Percentiles rank a stretch among this genome's conserved stretches.
Evolutionary conservation across 2,797 vertebrate species (phyloP).

Genomic region (Takifugu ocellatus): DNA sequence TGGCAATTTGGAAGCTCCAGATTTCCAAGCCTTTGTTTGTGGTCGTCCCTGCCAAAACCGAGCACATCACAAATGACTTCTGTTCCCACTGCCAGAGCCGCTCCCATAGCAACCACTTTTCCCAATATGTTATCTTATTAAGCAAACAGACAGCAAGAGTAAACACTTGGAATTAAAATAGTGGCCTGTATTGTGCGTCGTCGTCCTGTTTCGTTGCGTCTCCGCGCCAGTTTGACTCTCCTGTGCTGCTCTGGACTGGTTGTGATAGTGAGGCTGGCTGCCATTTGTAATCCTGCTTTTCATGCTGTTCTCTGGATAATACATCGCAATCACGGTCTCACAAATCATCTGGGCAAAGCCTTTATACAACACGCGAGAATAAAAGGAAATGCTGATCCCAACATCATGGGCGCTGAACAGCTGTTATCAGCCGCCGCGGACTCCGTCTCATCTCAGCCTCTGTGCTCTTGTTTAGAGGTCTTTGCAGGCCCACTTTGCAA

Average conservation of each 20-base stretch:
- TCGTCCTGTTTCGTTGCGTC: constrained; percentile 19
- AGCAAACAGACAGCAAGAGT: constrained; percentile 20
- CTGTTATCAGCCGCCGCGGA: constrained; percentile 42
- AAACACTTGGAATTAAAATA: constrained; percentile 47
- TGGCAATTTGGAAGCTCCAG: constrained; percentile 67
- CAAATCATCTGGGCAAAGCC: constrained; percentile 54
- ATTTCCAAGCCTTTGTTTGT: constrained; percentile 60
- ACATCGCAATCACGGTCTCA: constrained; percentile 54
- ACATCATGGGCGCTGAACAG: constrained; percentile 41
- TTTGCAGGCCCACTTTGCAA: constrained; percentile 27
- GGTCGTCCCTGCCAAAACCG: constrained; percentile 40
- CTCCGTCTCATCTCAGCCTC: constrained; percentile 24
- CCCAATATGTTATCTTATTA: constrained; percentile 44
- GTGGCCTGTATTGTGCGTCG: constrained; percentile 27
- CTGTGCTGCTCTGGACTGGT: constrained; percentile 44
- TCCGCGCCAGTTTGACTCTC: constrained; percentile 47
- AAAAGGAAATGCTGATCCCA: constrained; percentile 43
- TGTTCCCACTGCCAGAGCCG: constrained; percentile 43
- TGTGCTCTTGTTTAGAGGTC: constrained; percentile 27
- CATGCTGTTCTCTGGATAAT: constrained; percentile 49
- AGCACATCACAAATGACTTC: constrained; percentile 47
- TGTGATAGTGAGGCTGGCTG: constrained; percentile 51
- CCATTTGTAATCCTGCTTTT: constrained; percentile 61
- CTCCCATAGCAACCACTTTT: constrained; percentile 52
- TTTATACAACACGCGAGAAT: constrained; percentile 45